Evolutionary conservation across 2,888 invertebrate species (phyloP).

Genomic region (Lithosia quadra): DNA sequence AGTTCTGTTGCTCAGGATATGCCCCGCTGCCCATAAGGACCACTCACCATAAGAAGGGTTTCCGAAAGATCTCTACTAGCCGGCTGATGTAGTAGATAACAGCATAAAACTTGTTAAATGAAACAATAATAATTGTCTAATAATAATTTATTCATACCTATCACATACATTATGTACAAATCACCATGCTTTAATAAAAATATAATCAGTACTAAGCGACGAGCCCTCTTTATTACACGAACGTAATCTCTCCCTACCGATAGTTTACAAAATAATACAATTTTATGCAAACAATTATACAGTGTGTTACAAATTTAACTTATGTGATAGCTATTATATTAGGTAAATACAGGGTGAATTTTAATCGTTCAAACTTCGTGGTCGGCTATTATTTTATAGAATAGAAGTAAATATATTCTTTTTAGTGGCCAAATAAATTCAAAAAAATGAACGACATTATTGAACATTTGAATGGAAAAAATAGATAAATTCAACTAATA

Average conservation of each 20-base stretch:
- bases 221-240: conserved; percentile 42
- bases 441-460: neutral
- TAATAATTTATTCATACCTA: conserved; percentile 74
- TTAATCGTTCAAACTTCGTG: neutral
- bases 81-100: too few species aligned
- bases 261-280: conserved; percentile 57
- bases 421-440: neutral
- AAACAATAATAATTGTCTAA: conserved; percentile 42
- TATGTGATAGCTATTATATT: conserved; percentile 11
- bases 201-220: conserved; percentile 59
- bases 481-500: too few species aligned
- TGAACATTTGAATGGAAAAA: neutral
- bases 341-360: conserved; percentile 5
- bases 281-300: conserved; percentile 36
- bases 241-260: conserved; percentile 37
- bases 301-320: conserved; percentile 14
- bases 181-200: conserved; percentile 70
- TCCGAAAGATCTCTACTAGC: too few species aligned
- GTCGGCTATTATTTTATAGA: neutral
- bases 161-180: conserved; percentile 83
- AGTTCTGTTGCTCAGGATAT: too few species aligned
- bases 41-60: too few species aligned
- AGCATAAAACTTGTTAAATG: neutral
- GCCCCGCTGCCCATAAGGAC: too few species aligned
- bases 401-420: neutral